A percentile compares a stretch with the other conserved stretches of the same genome.
Evolutionary conservation across 2,888 invertebrate species (phyloP).

Genomic region (Corythucha ciliata): DNA sequence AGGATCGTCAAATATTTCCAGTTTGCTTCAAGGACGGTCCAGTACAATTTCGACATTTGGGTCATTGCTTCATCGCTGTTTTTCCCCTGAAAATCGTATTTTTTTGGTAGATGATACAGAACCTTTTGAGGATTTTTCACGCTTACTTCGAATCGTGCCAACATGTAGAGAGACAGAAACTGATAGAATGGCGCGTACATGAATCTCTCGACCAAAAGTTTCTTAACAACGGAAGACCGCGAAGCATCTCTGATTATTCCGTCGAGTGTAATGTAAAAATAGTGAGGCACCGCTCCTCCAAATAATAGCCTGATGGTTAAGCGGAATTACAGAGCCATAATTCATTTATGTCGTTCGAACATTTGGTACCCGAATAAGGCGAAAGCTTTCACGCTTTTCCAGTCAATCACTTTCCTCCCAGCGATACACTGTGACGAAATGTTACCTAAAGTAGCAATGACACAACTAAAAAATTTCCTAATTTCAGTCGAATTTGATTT

Average conservation of each 20-base stretch:
- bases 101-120: not conserved
- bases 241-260: constrained; percentile 50
- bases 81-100: constrained; percentile 48
- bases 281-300: constrained; percentile 70
- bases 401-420: constrained; percentile 53
- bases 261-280: constrained; percentile 59
- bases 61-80: constrained; percentile 54
- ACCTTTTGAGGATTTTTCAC: constrained; percentile 6
- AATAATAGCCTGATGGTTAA: constrained; percentile 54
- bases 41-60: constrained; percentile 55
- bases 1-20: constrained; percentile 68
- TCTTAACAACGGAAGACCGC: constrained; percentile 45
- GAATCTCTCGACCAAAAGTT: constrained; percentile 60
- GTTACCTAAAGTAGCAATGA: constrained; percentile 62
- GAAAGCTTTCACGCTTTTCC: constrained; percentile 61
- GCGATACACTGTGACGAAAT: constrained; percentile 60
- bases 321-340: not conserved
- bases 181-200: constrained; percentile 63
- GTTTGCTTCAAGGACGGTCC: constrained; percentile 58
- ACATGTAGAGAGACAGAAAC: constrained; percentile 61
- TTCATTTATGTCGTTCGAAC: no score
- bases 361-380: constrained; percentile 71
- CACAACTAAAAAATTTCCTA: constrained; percentile 48
- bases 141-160: constrained; percentile 59
- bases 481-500: constrained; percentile 3